Conservation (phyloP, 2,113 vertebrate genomes). For the Gobiocypris rarus region DNA sequence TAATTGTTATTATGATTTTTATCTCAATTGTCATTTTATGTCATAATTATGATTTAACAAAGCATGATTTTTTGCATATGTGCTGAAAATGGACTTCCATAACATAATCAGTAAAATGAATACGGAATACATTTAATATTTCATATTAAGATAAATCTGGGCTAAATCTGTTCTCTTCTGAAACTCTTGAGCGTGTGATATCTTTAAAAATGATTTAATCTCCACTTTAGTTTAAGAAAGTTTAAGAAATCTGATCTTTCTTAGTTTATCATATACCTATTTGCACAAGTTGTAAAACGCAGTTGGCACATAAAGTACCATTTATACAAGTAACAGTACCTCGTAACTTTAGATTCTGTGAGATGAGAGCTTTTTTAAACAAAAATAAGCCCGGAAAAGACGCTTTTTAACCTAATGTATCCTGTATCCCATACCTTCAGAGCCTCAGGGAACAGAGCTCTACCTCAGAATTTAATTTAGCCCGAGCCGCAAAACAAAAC, state of each 20-base stretch:
- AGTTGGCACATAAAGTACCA: constrained; percentile 18
- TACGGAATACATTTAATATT: background rate
- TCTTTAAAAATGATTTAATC: background rate
- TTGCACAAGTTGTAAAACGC: constrained; percentile 34
- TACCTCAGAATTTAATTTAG: constrained; percentile 58
- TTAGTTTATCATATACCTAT: constrained; percentile 38
- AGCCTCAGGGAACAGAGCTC: constrained; percentile 42
- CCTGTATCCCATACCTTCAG: constrained; percentile 36
- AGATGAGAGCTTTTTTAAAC: constrained; percentile 46
- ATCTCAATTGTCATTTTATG: background rate
- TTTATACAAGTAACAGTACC: constrained; percentile 11
- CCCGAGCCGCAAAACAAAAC: constrained; percentile 53
- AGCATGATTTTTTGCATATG: background rate
- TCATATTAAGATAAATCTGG: background rate
- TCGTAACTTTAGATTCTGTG: constrained; percentile 42
- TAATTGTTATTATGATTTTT: background rate
- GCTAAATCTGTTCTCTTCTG: background rate
- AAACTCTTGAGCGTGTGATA: background rate
- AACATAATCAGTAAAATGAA: background rate
- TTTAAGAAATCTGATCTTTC: background rate
- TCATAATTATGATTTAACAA: background rate
- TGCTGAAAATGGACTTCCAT: background rate
- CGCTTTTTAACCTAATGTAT: constrained; percentile 49
- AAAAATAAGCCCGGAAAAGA: constrained; percentile 48
- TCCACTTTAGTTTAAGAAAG: background rate